Base-by-base conservation (phyloP, 2,113 vertebrate species). In the Takifugu bimaculatus region DNA sequence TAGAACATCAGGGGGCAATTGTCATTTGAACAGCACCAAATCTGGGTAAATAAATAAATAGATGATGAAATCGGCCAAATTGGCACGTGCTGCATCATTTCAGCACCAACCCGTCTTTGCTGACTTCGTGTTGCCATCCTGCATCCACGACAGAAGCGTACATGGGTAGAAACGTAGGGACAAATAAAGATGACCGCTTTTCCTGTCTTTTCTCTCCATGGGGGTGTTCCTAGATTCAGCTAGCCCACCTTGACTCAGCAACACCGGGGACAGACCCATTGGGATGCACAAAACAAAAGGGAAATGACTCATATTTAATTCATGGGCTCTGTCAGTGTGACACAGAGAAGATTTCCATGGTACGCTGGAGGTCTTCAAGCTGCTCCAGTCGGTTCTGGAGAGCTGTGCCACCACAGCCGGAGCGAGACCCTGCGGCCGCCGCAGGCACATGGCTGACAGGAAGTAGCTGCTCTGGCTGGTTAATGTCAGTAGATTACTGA, bases 401-500 rank as follows among this genome's bases (percentile, higher is more conserved):
- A 42, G 57, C 59, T 26, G 48, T 61, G 52, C 54, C 64, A 56
- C 26, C 1, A 25, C 26, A 60, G 50, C 44, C n/a, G n/a, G 54
- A 43, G 47, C 48, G 57, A 57, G 43, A 66, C 60, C 20, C 72
- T 43, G 69, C 70, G 11, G 64, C 53, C 26, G 42, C 72, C 54
- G 45, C n/a, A 7, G 59, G 50, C 59, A 48, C 14, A 13, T 26
- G 3, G 39, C 68, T 77, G 69, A 66, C 75, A 74, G 77, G 71
- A 79, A 83, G 80, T 42, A 27, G 63, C 70, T 58, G 4, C 63
- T 75, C 5, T 26, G 26, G 63, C 80, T 69, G 75, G 13, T 76
- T 80, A 82, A 77, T 82, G 82, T 85, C 81, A 83, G 52, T 68
- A 64, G 62, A 75, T 83, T 75, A 77, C 60, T 65, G 68, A 80